Conservation (phyloP, 2,113 vertebrate genomes). For the Oryzias curvinotus region DNA sequence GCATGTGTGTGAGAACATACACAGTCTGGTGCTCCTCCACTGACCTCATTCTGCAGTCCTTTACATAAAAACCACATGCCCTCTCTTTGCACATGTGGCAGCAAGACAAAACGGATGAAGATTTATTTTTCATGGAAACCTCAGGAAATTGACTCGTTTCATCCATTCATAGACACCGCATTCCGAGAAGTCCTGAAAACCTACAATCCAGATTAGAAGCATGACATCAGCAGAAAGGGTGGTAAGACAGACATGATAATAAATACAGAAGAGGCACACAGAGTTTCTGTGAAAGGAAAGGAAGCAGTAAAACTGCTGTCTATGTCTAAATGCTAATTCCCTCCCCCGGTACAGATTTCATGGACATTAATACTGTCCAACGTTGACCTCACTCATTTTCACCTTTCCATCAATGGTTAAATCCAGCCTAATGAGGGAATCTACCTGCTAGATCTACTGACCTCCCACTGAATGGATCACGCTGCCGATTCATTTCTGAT, state of each 20-base stretch:
- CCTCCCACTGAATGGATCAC: not conserved
- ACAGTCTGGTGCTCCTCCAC: conserved; percentile 10
- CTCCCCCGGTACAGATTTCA: not conserved
- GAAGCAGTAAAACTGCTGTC: not conserved
- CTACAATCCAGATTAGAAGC: conserved; percentile 18
- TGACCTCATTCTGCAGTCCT: conserved; percentile 31
- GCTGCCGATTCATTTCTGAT: conserved; percentile 5
- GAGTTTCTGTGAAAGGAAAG: not conserved
- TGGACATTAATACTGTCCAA: too few species aligned
- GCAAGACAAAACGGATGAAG: conserved; percentile 17
- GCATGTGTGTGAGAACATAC: not conserved
- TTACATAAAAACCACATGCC: conserved; percentile 35
- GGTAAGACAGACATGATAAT: conserved; percentile 2
- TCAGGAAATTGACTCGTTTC: conserved; percentile 41
- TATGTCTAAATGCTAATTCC: not conserved
- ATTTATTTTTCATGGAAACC: conserved; percentile 47
- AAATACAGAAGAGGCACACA: conserved; percentile 12
- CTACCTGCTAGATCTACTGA: not conserved
- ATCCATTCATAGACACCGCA: conserved; percentile 10
- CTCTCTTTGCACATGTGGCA: conserved; percentile 31
- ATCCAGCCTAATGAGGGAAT: conserved; percentile 17
- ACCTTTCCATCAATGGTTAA: too few species aligned
- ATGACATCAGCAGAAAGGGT: conserved; percentile 18
- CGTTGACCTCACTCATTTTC: too few species aligned
- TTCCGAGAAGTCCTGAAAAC: conserved; percentile 22